Evolutionary conservation across 2,797 vertebrate species (phyloP).

Genomic region (Phrynocephalus guinanensis): DNA sequence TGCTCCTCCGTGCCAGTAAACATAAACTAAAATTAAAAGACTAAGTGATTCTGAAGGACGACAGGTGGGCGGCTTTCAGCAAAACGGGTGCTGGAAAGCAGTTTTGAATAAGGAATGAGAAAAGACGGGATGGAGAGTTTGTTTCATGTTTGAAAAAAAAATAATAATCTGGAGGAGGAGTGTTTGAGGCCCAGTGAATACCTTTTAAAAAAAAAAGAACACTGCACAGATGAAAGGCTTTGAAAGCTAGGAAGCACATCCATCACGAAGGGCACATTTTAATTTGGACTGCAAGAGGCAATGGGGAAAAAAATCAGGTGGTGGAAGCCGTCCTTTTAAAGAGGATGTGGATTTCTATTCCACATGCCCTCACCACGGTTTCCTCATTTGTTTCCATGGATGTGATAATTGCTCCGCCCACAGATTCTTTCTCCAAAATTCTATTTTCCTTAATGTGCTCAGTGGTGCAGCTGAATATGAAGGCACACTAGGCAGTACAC

Average conservation of each 20-base stretch:
- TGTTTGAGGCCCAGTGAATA: background rate
- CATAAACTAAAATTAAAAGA: constrained; percentile 21
- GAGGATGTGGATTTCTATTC: constrained; percentile 18
- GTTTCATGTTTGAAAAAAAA: background rate
- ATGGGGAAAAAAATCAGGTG: constrained; percentile 20
- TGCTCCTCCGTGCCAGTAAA: constrained; percentile 1
- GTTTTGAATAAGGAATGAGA: constrained; percentile 2
- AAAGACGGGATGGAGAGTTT: too few species aligned
- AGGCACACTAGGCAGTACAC: background rate
- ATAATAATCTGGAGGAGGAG: background rate
- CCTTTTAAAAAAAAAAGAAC: constrained; percentile 9
- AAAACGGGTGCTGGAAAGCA: background rate
- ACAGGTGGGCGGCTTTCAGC: background rate
- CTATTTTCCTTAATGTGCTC: background rate
- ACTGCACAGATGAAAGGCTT: constrained; percentile 21
- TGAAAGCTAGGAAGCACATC: constrained; percentile 15
- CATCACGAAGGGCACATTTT: constrained; percentile 27
- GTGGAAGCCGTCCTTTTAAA: constrained; percentile 10
- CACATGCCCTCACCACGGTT: background rate
- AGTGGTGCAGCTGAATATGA: background rate
- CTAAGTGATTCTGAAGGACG: constrained; percentile 2
- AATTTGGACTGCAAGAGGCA: constrained; percentile 27
- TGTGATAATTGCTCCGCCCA: background rate
- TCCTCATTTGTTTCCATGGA: background rate
- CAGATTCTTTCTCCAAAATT: background rate